Evolutionary conservation across 2,888 invertebrate genomes (phyloP).

Genomic region (Pseudococcus jackbeardsleyi): DNA sequence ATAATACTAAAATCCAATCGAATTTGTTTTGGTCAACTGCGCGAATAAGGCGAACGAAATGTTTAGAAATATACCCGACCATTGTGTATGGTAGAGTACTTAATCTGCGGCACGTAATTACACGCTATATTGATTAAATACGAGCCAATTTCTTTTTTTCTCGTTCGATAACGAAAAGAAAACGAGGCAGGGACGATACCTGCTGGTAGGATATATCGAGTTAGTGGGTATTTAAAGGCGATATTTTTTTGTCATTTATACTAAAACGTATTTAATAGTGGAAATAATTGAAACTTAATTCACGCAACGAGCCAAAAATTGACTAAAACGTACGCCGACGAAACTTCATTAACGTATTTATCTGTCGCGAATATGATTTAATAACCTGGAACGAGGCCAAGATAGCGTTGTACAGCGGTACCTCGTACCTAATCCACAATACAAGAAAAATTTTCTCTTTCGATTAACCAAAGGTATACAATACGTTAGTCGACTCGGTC

Average conservation of each 20-base stretch:
- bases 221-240: not conserved
- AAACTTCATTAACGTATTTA: constrained; percentile 45
- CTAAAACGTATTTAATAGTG: not conserved
- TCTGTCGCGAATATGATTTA: constrained; percentile 50
- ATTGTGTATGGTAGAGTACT: constrained; percentile 1
- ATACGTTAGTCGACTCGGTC: not conserved
- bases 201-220: not conserved
- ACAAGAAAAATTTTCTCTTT: constrained; percentile 34
- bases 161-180: not conserved
- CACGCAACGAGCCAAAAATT: constrained; percentile 45
- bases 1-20: constrained; percentile 48
- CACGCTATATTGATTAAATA: constrained; percentile 35
- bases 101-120: constrained; percentile 44
- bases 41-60: not conserved
- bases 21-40: constrained; percentile 51
- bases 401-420: not conserved
- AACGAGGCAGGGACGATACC: not conserved
- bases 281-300: constrained; percentile 45
- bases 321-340: constrained; percentile 30
- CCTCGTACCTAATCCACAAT: not conserved
- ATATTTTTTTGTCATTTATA: constrained; percentile 11
- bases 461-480: constrained; percentile 8
- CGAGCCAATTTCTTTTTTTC: constrained; percentile 4
- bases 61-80: not conserved
- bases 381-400: constrained; percentile 10